phyloP scores from a whole-genome alignment of 1,140 invertebrate species.

The Leptopilina boulardi region DNA sequence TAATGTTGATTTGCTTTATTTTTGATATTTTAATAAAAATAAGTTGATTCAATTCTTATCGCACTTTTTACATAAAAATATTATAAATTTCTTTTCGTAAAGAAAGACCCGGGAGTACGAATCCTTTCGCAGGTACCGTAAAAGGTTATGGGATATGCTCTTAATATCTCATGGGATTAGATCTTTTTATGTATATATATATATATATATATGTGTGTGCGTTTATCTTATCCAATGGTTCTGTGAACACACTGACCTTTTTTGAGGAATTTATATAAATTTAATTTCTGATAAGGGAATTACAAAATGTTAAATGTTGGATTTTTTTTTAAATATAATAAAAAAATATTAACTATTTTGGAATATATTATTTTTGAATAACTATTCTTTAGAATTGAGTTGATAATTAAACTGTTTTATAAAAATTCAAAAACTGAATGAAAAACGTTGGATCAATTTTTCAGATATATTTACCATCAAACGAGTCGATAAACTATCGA shows the following conservation, averaged over 20 bases:
- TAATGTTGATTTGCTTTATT: background rate
- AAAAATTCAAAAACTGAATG: background rate
- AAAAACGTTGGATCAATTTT: background rate
- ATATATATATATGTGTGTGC: background rate
- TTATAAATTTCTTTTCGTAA: background rate
- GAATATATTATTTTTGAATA: too few relatives aligned
- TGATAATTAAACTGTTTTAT: background rate
- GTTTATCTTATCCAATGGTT: conserved; percentile 3
- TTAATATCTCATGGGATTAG: background rate
- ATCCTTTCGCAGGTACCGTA: background rate
- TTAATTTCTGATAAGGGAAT: background rate
- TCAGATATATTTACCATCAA: background rate
- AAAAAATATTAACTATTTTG: too few relatives aligned
- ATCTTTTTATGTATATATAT: too few relatives aligned
- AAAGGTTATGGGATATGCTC: conserved; percentile 8
- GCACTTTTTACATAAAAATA: background rate
- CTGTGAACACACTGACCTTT: background rate
- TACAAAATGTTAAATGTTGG: background rate
- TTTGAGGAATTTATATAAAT: background rate
- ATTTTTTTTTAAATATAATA: too few relatives aligned
- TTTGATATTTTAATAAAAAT: background rate
- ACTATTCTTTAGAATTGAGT: too few relatives aligned
- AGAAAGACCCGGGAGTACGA: background rate
- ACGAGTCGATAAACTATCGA: background rate
- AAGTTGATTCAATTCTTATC: conserved; percentile 1